A percentile compares a stretch with the other conserved stretches of the same genome.
These are phyloP conservation scores for Prosopocoilus inquinatus DNA, from an alignment of 2,888 invertebrate species.

Conservation along the genomic window DNA sequence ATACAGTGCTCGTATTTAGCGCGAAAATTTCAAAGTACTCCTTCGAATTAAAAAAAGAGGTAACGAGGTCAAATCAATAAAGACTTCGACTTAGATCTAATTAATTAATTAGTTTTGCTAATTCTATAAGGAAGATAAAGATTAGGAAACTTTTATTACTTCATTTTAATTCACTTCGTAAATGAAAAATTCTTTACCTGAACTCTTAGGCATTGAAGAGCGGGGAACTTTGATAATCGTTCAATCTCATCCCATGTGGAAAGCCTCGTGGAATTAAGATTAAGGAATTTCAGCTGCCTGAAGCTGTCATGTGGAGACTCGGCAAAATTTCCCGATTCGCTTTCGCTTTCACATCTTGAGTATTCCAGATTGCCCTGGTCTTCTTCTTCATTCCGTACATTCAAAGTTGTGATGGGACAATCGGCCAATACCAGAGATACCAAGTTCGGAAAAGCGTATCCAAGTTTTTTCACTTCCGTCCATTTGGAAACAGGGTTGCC, in stretches of 20 bases:
- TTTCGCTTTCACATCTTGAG: slow-evolving; percentile 53
- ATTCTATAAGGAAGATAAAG: too few species aligned
- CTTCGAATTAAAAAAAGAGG: too few species aligned
- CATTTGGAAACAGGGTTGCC: slow-evolving; percentile 84
- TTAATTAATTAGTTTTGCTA: too few species aligned
- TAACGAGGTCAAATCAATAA: too few species aligned
- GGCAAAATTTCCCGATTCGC: slow-evolving; percentile 57
- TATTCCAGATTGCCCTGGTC: slow-evolving; percentile 37
- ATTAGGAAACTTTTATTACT: background rate
- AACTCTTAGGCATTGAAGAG: slow-evolving; percentile 79
- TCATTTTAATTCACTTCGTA: background rate
- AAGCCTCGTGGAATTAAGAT: slow-evolving; percentile 80
- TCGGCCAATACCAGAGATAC: slow-evolving; percentile 84
- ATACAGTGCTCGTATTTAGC: too few species aligned
- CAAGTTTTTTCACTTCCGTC: slow-evolving; percentile 80
- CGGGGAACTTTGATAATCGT: slow-evolving; percentile 77
- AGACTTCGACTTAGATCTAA: too few species aligned
- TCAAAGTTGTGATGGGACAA: slow-evolving; percentile 68
- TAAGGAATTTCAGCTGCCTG: slow-evolving; percentile 72
- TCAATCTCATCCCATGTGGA: slow-evolving; percentile 90
- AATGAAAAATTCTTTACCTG: slow-evolving; percentile 54
- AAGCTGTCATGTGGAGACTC: slow-evolving; percentile 64
- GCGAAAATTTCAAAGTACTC: too few species aligned
- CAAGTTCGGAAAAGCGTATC: slow-evolving; percentile 80
- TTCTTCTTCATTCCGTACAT: slow-evolving; percentile 33